Evolutionary conservation across 2,888 invertebrate genomes (phyloP).

Genomic region (Oscheius sp.): DNA sequence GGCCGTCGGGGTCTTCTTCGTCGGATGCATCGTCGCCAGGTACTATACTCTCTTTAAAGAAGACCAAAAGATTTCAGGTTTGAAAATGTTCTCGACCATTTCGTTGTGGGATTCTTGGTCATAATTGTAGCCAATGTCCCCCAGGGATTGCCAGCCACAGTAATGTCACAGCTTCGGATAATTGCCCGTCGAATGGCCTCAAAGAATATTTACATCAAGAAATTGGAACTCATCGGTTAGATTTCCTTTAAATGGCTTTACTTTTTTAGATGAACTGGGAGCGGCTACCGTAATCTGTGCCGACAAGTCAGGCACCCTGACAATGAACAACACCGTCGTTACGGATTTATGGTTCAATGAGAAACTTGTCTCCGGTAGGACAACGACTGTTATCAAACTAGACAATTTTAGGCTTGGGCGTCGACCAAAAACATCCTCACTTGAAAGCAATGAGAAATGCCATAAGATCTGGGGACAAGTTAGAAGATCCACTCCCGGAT

Average conservation of each 20-base stretch:
- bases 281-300: constrained; percentile 94
- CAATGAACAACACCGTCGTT: constrained; percentile 89
- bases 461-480: constrained; percentile 50
- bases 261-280: constrained; percentile 79
- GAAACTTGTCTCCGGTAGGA: constrained; percentile 44
- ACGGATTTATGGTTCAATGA: constrained; percentile 69
- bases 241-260: neutral
- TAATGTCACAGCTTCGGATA: constrained; percentile 70
- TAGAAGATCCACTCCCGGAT: constrained; percentile 68
- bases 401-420: constrained; percentile 48
- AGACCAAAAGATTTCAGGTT: constrained; percentile 40
- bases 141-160: constrained; percentile 71
- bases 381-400: neutral
- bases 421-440: constrained; percentile 66
- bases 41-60: neutral
- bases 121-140: constrained; percentile 71
- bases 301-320: constrained; percentile 96
- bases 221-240: constrained; percentile 70
- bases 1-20: constrained; percentile 68
- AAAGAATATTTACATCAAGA: constrained; percentile 95
- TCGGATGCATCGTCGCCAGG: constrained; percentile 68
- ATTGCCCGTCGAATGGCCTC: constrained; percentile 95
- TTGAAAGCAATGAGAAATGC: constrained; percentile 58
- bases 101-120: constrained; percentile 71
- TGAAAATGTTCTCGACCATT: constrained; percentile 70